These are phyloP conservation scores for Cryptus armator DNA, from an alignment of 2,888 invertebrate genomes.

Conservation along the genomic window DNA sequence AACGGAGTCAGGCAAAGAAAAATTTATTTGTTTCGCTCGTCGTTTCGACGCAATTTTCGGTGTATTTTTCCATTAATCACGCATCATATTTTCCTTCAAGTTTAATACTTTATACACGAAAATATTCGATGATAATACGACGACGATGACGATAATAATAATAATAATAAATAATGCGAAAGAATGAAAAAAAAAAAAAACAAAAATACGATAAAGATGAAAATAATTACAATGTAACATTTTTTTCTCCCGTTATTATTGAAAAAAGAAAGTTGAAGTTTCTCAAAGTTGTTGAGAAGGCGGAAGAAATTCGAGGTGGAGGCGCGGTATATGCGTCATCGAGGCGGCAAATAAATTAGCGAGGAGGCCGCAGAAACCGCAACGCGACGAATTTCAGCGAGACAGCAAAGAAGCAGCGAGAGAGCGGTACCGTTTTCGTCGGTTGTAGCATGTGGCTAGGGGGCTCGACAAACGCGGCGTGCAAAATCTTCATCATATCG, in stretches of 20 bases:
- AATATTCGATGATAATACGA: not conserved
- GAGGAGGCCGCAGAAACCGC: constrained; percentile 67
- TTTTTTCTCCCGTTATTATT: constrained; percentile 24
- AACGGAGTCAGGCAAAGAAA: no score
- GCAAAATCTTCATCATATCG: constrained; percentile 68
- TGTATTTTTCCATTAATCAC: no score
- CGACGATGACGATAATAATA: constrained; percentile 1
- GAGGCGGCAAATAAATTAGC: constrained; percentile 72
- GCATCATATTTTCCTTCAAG: not conserved
- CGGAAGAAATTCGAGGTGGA: constrained; percentile 44
- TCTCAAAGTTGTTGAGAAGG: constrained; percentile 25
- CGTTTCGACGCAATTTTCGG: no score
- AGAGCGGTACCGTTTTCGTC: constrained; percentile 46
- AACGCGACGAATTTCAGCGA: constrained; percentile 70
- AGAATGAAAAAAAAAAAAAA: not conserved
- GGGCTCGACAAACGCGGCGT: constrained; percentile 60
- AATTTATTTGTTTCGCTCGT: no score
- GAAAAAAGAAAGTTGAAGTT: not conserved
- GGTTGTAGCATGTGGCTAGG: constrained; percentile 44
- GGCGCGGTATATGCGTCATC: constrained; percentile 56
- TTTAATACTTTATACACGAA: not conserved
- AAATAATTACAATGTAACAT: constrained; percentile 36
- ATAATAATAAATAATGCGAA: constrained; percentile 9
- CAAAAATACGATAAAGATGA: constrained; percentile 2
- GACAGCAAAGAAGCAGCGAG: not conserved